Evolutionary conservation across 2,797 vertebrate genomes (phyloP).

Genomic region (Mastacembelus armatus): DNA sequence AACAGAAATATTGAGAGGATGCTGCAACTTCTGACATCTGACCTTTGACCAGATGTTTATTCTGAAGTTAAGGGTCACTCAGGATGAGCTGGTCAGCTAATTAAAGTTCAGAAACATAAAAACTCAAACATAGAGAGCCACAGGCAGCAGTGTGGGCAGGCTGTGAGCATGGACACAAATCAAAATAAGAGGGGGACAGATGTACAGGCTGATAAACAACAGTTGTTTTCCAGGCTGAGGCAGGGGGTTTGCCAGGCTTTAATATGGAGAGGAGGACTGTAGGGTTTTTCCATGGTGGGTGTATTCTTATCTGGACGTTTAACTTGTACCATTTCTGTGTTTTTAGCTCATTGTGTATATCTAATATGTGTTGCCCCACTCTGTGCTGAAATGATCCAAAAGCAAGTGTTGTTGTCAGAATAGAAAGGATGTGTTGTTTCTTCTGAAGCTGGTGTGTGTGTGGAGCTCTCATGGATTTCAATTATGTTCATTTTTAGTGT

Average conservation of each 20-base stretch:
- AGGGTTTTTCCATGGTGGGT: no score
- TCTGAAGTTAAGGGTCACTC: neutral
- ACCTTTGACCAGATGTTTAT: constrained; percentile 1
- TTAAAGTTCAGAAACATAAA: neutral
- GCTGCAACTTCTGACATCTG: neutral
- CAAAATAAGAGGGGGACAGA: no score
- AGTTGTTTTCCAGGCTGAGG: constrained; percentile 11
- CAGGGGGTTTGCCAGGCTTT: neutral
- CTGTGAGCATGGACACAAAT: neutral
- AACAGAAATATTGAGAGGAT: neutral
- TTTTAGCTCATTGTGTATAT: no score
- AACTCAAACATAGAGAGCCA: neutral
- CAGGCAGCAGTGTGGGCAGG: neutral
- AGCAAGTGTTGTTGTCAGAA: no score
- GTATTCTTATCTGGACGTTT: neutral
- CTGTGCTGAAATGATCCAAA: no score
- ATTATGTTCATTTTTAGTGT: no score
- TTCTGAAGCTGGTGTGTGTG: no score
- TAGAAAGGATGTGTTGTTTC: no score
- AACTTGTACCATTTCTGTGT: neutral
- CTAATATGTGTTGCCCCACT: no score
- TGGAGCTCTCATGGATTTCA: no score
- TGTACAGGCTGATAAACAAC: constrained; percentile 14
- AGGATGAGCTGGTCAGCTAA: constrained; percentile 1
- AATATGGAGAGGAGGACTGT: neutral